Conservation (phyloP, 1,140 invertebrate genomes). For the Vanessa atalanta region DNA sequence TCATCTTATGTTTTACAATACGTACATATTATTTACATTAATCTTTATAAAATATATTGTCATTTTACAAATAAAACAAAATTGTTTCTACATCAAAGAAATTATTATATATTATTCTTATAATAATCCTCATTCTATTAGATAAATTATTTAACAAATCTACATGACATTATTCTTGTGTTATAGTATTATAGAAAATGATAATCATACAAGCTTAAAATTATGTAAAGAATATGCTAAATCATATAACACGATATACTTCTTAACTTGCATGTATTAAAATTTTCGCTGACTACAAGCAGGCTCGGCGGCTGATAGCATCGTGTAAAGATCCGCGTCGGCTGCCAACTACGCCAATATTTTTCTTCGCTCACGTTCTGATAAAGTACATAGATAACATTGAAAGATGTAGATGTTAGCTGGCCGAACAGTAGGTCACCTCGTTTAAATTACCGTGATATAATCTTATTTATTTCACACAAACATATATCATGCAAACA, state of each 20-base stretch:
- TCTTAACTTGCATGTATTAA: conserved; percentile 46
- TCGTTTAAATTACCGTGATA: conserved; percentile 14
- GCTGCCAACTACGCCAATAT: conserved; percentile 41
- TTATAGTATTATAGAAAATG: background rate
- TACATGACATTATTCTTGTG: too few relatives aligned
- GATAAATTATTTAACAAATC: too few relatives aligned
- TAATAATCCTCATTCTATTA: too few relatives aligned
- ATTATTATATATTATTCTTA: too few relatives aligned
- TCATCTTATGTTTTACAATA: too few relatives aligned
- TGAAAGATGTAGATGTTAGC: conserved; percentile 29
- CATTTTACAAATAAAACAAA: too few relatives aligned
- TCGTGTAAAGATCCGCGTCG: conserved; percentile 36
- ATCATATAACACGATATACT: background rate
- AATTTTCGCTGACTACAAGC: conserved; percentile 45
- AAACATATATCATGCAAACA: too few relatives aligned
- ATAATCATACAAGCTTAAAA: background rate
- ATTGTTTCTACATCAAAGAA: too few relatives aligned
- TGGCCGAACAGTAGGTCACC: conserved; percentile 26
- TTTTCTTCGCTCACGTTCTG: conserved; percentile 35
- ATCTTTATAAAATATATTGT: too few relatives aligned
- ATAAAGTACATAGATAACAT: conserved; percentile 36
- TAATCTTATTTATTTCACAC: background rate
- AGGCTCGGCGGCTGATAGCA: conserved; percentile 33
- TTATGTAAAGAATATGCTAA: conserved; percentile 2
- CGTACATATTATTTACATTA: too few relatives aligned